Base-by-base conservation (phyloP, 2,888 invertebrate genomes). In the Pollenia amentaria region DNA sequence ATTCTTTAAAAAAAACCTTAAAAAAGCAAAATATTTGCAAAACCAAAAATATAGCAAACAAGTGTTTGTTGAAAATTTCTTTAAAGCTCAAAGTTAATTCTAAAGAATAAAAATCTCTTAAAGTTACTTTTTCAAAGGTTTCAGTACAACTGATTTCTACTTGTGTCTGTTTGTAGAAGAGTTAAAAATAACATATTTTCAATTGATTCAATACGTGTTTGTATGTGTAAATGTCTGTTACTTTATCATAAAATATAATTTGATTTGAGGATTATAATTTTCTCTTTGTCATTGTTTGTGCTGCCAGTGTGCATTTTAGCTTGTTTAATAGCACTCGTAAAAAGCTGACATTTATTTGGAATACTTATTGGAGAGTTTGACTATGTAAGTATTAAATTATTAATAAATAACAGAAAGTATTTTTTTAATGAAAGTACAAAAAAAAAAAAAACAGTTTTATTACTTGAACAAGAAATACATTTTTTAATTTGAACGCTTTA, bases 281-380 rank as follows among this genome's bases (percentile, higher is more conserved):
- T 29, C 12, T 18, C 48, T 69, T 84, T 60, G 48, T 29, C 8
- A 38, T 64, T 48, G 40, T 42, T 55, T 73, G 38, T 42, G 42
- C 4, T 42, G 53, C 53, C 46, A 42, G 16, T 9, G 16, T 14
- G 38, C 40, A 48, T 44, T 67, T 62, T 11, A 44, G 76, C 11
- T 12, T 40, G 10, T 40, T 75, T 46, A 12, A 46, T 62, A 46
- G n/a, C 6, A 29, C 9, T 57, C 2, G 6, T 51, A 14, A 51
- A 51, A 62, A 62, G n/a, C 62, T 62, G 57, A n/a, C 57, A 83
- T 60, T 53, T 69, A 77, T 62, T 67, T 62, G 81, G 82, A 85
- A 82, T 81, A 85, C 48, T 51, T 69, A n/a, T n/a, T 29, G 11
- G 21, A 40, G 46, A 40, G 40, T 51, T 29, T 53, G 38, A 21